A percentile compares a stretch with the other conserved stretches of the same genome.
These are phyloP conservation scores for Stenolophus ochropezus DNA, from an alignment of 2,888 invertebrate species.

Conservation along the genomic window DNA sequence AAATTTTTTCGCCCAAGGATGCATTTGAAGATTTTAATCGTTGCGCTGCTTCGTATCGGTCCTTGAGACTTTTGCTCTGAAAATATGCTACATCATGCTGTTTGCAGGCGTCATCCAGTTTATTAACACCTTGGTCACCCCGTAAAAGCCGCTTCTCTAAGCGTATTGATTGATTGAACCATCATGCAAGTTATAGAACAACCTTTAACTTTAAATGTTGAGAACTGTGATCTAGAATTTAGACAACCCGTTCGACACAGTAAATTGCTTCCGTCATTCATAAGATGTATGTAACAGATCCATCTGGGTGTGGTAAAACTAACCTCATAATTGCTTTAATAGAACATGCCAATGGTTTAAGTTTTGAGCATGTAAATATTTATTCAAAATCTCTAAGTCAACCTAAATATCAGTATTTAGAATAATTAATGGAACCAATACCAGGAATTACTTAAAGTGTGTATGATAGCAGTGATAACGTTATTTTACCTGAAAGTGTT, in stretches of 20 bases:
- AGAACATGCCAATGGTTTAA: not conserved
- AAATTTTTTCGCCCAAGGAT: too few relatives aligned
- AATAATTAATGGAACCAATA: not conserved
- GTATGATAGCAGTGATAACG: not conserved
- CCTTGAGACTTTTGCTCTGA: too few relatives aligned
- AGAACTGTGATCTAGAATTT: too few relatives aligned
- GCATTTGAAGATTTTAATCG: too few relatives aligned
- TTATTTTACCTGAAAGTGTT: not conserved
- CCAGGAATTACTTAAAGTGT: not conserved
- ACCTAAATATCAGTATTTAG: not conserved
- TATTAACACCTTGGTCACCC: too few relatives aligned
- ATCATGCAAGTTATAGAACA: too few relatives aligned
- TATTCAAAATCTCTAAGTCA: slow-evolving; percentile 14
- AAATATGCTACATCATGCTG: too few relatives aligned
- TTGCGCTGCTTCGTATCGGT: too few relatives aligned
- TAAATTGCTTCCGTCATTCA: not conserved
- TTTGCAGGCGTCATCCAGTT: too few relatives aligned
- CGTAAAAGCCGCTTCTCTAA: too few relatives aligned
- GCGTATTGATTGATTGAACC: too few relatives aligned
- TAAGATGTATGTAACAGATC: not conserved
- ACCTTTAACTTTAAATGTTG: too few relatives aligned
- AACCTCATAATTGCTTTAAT: not conserved
- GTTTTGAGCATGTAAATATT: not conserved
- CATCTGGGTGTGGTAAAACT: slow-evolving; percentile 8
- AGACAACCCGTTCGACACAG: not conserved